Conservation (phyloP, 35 echinoderm and acorn worm genomes). For the Nesometra sesokonis region DNA sequence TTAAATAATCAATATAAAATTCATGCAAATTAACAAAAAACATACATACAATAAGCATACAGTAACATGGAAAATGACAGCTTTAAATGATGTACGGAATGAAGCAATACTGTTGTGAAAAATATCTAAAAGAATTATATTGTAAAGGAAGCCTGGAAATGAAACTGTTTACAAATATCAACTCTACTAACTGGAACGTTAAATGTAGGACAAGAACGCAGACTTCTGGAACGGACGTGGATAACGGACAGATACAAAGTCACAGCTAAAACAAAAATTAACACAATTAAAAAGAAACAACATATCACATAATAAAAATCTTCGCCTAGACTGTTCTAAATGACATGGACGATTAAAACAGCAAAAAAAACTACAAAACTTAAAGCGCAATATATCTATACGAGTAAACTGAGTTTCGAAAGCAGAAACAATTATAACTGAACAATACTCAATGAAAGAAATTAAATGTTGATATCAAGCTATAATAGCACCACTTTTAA, state of each 20-base stretch:
- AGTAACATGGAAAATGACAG: too few species aligned
- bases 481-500: too few species aligned
- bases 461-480: too few species aligned
- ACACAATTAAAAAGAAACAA: background rate
- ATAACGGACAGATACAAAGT: background rate
- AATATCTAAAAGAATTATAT: background rate
- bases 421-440: too few species aligned
- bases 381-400: background rate
- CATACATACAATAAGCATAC: too few species aligned
- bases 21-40: too few species aligned
- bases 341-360: background rate
- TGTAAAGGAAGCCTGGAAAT: background rate
- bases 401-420: too few species aligned
- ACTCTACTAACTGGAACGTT: background rate
- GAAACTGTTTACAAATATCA: background rate
- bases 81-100: too few species aligned
- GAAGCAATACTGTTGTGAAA: too few species aligned
- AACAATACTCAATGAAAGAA: too few species aligned
- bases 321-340: background rate
- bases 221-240: background rate
- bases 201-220: background rate
- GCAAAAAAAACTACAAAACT: background rate
- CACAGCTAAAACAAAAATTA: too few species aligned
- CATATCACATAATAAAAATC: background rate
- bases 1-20: too few species aligned